A percentile compares a stretch with the other conserved stretches of the same genome.
Conservation (phyloP, 2,113 vertebrate genomes). For the Marmota monax region DNA sequence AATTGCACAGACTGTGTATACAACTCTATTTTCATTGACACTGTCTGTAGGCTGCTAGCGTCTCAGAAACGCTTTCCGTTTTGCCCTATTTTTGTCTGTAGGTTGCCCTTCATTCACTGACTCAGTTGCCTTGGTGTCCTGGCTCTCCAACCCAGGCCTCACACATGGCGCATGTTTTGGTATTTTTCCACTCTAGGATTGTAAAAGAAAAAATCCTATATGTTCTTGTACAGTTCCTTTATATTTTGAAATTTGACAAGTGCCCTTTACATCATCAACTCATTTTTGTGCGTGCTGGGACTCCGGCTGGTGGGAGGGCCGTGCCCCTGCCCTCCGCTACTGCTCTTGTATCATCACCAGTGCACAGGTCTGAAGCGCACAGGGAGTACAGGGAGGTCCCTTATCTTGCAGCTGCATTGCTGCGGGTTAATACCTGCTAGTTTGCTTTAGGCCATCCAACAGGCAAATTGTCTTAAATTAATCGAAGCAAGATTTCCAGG, state of each 20-base stretch:
- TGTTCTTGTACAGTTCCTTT: neutral
- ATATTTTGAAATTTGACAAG: neutral
- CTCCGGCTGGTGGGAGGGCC: neutral
- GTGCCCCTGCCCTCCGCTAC: neutral
- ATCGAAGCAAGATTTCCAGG: conserved; percentile 39
- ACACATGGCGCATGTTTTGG: neutral
- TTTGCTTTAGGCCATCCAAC: neutral
- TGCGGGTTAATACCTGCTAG: neutral
- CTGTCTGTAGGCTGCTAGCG: too few relatives aligned
- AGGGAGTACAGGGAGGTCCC: neutral
- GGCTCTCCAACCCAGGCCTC: too few relatives aligned
- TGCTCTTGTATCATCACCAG: neutral
- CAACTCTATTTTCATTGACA: neutral
- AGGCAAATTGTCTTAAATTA: conserved; percentile 20
- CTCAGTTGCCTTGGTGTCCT: too few relatives aligned
- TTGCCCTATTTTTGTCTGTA: too few relatives aligned
- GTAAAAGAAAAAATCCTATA: neutral
- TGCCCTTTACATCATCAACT: neutral
- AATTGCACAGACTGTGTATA: neutral
- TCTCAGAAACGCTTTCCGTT: neutral
- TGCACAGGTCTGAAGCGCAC: too few relatives aligned
- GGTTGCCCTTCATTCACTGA: too few relatives aligned
- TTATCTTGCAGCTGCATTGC: neutral
- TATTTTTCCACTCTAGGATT: conserved; percentile 25
- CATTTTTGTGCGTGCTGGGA: neutral